Base-by-base conservation (phyloP, 1,140 invertebrate genomes). In the Eulimnadia texana region DNA sequence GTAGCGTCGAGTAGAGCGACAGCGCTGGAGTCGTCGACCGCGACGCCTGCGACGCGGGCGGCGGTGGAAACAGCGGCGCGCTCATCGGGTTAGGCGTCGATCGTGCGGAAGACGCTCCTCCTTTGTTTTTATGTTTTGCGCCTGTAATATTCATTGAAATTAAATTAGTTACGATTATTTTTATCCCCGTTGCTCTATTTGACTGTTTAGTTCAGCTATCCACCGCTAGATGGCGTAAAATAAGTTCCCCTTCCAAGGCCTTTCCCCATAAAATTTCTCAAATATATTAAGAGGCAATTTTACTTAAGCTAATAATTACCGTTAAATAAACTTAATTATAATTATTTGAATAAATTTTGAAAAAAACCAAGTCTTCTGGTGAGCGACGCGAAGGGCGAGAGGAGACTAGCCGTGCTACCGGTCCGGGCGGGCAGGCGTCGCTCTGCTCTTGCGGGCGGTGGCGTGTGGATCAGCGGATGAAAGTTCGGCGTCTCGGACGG, bases 1-100 rank as follows among this genome's bases (percentile, higher is more conserved):
- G 60, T 25, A 61, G 53, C 10, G 60, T 61, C n/a, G 60, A 61
- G 28, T 61, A 61, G 19, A 61, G 29, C 6, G 60, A 61, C 27
- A 33, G 42, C 9, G 60, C 60, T 19, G 60, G 60, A 9, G 50
- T 61, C 13, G 19, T 33, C 3, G 60, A 47, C 19, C 60, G 60
- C 27, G 60, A 61, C 9, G 50, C 2, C 6, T 33, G 22, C 27
- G 55, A 58, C 24, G 9, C 27, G 16, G 60, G 22, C 59, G n/a
- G 59, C 27, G 49, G 53, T n/a, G n/a, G 50, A 11, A 33, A 50
- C 19, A 61, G 29, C 50, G 60, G 60, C 16, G 60, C 53, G 51
- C 50, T 28, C 51, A 61, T 61, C 3, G 50, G 60, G 9, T 29
- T 54, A 6, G 33, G 33, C 0, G 60, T 28, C 22, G 60, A 33